A percentile compares a stretch with the other conserved stretches of the same genome.
These are phyloP conservation scores for Gavia stellata DNA, from an alignment of 2,113 vertebrate genomes.

Conservation along the genomic window DNA sequence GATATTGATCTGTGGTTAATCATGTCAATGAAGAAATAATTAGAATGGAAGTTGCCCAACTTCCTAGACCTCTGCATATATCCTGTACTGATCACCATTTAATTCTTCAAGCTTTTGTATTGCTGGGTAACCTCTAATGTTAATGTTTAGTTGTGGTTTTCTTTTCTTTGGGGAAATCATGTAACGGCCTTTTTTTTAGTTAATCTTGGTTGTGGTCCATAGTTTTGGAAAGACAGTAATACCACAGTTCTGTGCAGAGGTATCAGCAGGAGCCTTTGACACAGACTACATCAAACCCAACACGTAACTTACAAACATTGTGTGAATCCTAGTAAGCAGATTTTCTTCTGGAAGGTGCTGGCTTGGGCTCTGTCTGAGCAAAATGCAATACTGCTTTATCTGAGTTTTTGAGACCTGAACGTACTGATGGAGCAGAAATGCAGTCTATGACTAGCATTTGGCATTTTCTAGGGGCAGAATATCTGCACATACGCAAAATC, in stretches of 20 bases:
- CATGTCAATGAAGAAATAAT: not conserved
- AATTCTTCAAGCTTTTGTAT: not conserved
- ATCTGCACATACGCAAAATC: not conserved
- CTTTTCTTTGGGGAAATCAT: not conserved
- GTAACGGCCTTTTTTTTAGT: not conserved
- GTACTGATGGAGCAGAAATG: not conserved
- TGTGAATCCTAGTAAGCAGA: not conserved
- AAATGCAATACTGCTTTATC: not conserved
- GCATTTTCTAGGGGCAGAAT: not conserved
- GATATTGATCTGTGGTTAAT: not conserved
- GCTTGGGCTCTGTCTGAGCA: not conserved
- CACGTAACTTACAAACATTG: not conserved
- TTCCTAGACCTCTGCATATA: not conserved
- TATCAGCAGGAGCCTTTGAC: not conserved
- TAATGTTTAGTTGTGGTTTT: not conserved
- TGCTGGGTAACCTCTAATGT: not conserved
- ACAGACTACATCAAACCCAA: not conserved
- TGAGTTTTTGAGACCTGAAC: not conserved
- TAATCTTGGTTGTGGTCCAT: not conserved
- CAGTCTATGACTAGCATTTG: not conserved
- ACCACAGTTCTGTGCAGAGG: not conserved
- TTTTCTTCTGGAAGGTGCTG: not conserved
- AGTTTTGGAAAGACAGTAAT: not conserved
- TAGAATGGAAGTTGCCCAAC: not conserved
- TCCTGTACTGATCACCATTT: not conserved